phyloP scores from a whole-genome alignment of 64 coral and sea anemone genomes.

The Trachythela sp. region DNA sequence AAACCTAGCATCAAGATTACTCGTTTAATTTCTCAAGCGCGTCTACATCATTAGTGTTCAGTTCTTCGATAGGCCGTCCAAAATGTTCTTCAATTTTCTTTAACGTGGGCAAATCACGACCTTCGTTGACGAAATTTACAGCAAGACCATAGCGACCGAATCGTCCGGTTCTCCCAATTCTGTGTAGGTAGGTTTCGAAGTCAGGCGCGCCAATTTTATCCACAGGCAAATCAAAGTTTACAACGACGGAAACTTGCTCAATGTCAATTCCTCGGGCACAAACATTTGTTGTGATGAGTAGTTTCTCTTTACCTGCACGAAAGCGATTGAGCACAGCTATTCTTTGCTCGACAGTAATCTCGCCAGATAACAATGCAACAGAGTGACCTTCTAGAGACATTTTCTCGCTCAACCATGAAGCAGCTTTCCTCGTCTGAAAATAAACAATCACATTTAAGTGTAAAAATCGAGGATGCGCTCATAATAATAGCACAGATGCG shows the following conservation, averaged over 20 bases:
- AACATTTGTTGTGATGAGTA: slow-evolving; percentile 86
- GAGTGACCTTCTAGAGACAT: slow-evolving; percentile 74
- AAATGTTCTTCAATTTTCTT: slow-evolving; percentile 14
- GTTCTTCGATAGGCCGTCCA: slow-evolving; percentile 16
- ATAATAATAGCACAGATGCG: no score
- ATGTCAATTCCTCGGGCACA: slow-evolving; percentile 79
- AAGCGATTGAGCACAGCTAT: slow-evolving; percentile 83
- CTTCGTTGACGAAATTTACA: slow-evolving; percentile 3
- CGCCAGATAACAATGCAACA: slow-evolving; percentile 70
- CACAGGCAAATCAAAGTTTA: slow-evolving; percentile 94
- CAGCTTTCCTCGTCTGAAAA: slow-evolving; percentile 61
- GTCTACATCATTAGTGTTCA: neutral
- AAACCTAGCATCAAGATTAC: no score
- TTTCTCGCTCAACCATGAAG: slow-evolving; percentile 71
- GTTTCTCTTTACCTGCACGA: slow-evolving; percentile 80
- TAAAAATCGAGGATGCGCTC: no score
- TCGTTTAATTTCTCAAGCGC: neutral
- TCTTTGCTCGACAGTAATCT: slow-evolving; percentile 89
- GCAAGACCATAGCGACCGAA: slow-evolving; percentile 24
- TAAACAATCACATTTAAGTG: no score
- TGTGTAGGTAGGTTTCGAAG: slow-evolving; percentile 80
- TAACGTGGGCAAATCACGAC: neutral
- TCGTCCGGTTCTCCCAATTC: neutral
- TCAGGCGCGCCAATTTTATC: slow-evolving; percentile 67
- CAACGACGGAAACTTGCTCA: slow-evolving; percentile 86